Evolutionary conservation across 2,888 invertebrate genomes (phyloP).

Genomic region (Drosophila histrio): DNA sequence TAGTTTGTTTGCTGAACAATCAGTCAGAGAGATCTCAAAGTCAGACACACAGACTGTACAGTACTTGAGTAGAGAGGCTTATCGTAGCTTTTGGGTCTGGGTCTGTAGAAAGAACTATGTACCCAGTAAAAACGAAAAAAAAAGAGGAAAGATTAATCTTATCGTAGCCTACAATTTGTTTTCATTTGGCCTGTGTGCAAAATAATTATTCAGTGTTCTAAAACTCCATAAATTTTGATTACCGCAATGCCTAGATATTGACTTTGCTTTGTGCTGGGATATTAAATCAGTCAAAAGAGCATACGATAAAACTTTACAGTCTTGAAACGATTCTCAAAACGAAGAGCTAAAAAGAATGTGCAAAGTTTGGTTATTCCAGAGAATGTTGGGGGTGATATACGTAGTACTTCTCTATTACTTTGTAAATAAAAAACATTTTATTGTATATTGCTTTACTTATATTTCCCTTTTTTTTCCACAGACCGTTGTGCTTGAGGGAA

Average conservation of each 20-base stretch:
- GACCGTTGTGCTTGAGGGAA: slow-evolving; percentile 99
- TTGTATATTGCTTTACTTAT: slow-evolving; percentile 3
- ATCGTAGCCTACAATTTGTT: slow-evolving; percentile 48
- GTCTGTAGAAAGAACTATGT: background rate
- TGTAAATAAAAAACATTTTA: slow-evolving; percentile 7
- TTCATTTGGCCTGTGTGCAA: slow-evolving; percentile 19
- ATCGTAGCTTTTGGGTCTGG: slow-evolving; percentile 25
- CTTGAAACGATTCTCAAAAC: too few species aligned
- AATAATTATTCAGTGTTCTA: slow-evolving; percentile 25
- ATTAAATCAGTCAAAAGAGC: slow-evolving; percentile 29
- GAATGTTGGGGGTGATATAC: background rate
- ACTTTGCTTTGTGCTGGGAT: slow-evolving; percentile 24
- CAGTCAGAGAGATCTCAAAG: slow-evolving; percentile 16
- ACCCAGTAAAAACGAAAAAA: slow-evolving; percentile 16
- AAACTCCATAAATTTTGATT: slow-evolving; percentile 39
- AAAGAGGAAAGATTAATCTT: slow-evolving; percentile 54
- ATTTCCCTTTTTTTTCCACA: slow-evolving; percentile 81
- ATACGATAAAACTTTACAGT: background rate
- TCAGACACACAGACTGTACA: slow-evolving; percentile 7
- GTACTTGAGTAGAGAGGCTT: slow-evolving; percentile 16
- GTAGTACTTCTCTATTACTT: background rate
- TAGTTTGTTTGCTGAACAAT: slow-evolving; percentile 19
- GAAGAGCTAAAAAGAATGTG: slow-evolving; percentile 38
- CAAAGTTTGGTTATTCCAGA: slow-evolving; percentile 5
- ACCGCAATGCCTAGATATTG: slow-evolving; percentile 27